phyloP scores from a whole-genome alignment of 30 jellyfish, hydroid and myxozoan genomes.

The Aurelia sp. region DNA sequence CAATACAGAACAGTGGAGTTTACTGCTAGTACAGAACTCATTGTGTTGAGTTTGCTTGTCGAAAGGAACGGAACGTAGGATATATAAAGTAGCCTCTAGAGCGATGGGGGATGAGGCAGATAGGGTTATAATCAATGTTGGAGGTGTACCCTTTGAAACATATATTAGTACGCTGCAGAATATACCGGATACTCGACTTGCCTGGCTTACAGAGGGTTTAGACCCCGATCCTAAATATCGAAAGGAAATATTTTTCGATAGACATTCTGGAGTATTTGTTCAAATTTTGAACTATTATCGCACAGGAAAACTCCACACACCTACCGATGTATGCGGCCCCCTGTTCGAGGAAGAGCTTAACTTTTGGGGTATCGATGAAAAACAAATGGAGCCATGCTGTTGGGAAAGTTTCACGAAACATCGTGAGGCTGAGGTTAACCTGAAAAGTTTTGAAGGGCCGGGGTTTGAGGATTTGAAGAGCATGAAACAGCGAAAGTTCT shows the following conservation, averaged over 20 bases:
- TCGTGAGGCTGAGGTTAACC: conserved; percentile 96
- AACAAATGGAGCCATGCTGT: conserved; percentile 99
- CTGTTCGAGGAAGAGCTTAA: conserved; percentile 95
- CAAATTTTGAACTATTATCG: conserved; percentile 94
- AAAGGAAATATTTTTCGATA: conserved; percentile 89
- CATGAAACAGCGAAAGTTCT: conserved; percentile 47
- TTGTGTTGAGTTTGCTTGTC: background rate
- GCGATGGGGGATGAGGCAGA: conserved; percentile 86
- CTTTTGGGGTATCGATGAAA: conserved; percentile 99
- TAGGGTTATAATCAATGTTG: conserved; percentile 76
- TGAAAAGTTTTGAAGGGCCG: conserved; percentile 94
- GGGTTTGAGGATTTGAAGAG: conserved; percentile 91
- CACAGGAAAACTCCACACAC: conserved; percentile 96
- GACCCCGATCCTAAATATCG: conserved; percentile 70
- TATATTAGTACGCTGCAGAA: conserved; percentile 92
- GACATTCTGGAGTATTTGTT: conserved; percentile 97
- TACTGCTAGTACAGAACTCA: background rate
- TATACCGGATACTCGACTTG: conserved; percentile 92
- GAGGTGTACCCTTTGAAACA: conserved; percentile 93
- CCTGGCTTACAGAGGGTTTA: conserved; percentile 93
- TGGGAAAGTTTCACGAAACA: conserved; percentile 97
- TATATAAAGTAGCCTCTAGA: background rate
- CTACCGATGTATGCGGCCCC: conserved; percentile 97
- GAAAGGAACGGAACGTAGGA: too few relatives aligned
- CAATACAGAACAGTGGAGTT: too few relatives aligned